A percentile compares a stretch with the other conserved stretches of the same genome.
These are phyloP conservation scores for Tenthredo scrophulariae DNA, from an alignment of 2,888 invertebrate species.

Conservation along the genomic window DNA sequence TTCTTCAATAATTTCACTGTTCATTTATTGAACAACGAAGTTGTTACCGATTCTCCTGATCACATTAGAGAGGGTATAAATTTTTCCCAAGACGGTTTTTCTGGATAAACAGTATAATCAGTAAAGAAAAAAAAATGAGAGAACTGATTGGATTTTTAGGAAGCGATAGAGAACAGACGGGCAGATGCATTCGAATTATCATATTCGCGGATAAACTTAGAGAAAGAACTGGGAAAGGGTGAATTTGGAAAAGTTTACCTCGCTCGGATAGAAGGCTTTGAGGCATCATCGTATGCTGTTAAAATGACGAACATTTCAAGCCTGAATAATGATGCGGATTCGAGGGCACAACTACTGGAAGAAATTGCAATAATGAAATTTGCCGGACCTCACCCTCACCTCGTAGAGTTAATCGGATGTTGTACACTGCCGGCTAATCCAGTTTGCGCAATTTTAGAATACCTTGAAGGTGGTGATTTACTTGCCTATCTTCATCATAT, in stretches of 20 bases:
- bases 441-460: constrained; percentile 88
- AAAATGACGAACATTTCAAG: constrained; percentile 72
- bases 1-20: not conserved
- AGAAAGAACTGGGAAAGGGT: constrained; percentile 84
- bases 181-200: constrained; percentile 80
- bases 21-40: not conserved
- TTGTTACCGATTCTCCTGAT: not conserved
- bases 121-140: not conserved
- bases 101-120: not conserved
- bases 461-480: constrained; percentile 88
- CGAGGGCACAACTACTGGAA: constrained; percentile 84
- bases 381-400: constrained; percentile 88
- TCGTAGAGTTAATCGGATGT: constrained; percentile 87
- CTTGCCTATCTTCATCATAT: constrained; percentile 80
- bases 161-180: constrained; percentile 58
- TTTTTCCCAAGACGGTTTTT: not conserved
- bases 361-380: constrained; percentile 90
- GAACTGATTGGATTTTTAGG: constrained; percentile 56
- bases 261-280: constrained; percentile 81
- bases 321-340: constrained; percentile 70
- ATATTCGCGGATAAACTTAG: constrained; percentile 79
- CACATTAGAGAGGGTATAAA: not conserved
- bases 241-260: constrained; percentile 88
- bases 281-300: constrained; percentile 67
- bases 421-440: constrained; percentile 85